Evolutionary conservation across 2,888 invertebrate species (phyloP).

Genomic region (Anthoptus insignis): DNA sequence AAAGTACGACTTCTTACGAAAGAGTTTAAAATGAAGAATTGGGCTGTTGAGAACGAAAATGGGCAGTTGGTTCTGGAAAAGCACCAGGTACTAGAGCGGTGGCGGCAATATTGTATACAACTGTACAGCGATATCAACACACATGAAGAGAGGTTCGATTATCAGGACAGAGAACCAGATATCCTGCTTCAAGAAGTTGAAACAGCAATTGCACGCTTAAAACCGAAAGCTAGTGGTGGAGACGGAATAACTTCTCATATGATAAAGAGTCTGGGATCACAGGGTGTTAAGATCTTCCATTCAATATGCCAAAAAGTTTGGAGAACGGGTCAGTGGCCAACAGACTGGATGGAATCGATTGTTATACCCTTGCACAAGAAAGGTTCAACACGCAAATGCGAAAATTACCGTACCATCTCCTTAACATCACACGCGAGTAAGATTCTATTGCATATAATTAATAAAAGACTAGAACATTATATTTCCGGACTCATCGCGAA

Average conservation of each 20-base stretch:
- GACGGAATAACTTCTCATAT: neutral
- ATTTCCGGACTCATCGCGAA: too few relatives aligned
- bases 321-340: too few relatives aligned
- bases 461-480: too few relatives aligned
- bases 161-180: neutral
- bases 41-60: neutral
- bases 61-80: neutral
- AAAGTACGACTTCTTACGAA: neutral
- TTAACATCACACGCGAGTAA: too few relatives aligned
- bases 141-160: neutral
- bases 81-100: neutral
- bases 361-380: too few relatives aligned
- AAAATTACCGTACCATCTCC: too few relatives aligned
- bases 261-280: neutral
- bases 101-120: neutral
- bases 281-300: too few relatives aligned
- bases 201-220: neutral
- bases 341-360: too few relatives aligned
- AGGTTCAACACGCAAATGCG: too few relatives aligned
- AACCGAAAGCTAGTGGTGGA: slow-evolving; percentile 4
- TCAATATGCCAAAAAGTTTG: too few relatives aligned
- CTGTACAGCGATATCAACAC: neutral
- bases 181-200: slow-evolving; percentile 5
- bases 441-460: too few relatives aligned
- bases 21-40: neutral